Evolutionary conservation across 2,888 invertebrate species (phyloP), one percentile per base, ranked within the genome.

Genomic region (Noctuana brunneofusca): DNA sequence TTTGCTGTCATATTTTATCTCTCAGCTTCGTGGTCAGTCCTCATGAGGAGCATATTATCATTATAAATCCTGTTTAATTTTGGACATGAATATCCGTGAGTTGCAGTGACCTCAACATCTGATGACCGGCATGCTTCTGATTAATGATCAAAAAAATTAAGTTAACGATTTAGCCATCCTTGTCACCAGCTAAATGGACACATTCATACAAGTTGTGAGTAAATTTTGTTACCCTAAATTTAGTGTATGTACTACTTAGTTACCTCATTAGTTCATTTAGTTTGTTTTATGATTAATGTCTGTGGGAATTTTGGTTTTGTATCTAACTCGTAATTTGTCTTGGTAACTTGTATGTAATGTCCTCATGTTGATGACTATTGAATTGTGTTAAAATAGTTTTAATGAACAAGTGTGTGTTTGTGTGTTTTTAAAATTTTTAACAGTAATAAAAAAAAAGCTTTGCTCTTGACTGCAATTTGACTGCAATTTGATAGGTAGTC

Each of bases 341-440:
- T 18, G 43, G 46, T 72, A 70, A 74, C 76, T 78, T 78, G 78
- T 78, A 76, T 79, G 75, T 76, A 73, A 71, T 69, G 64, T 64
- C 24, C 11, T 14, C 14, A 32, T 24, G 4, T 46, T 58, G 32
- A 46, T 48, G 46, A 24, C 46, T 60, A 35, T 38, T 60, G 60
- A 60, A 54, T 46, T 60, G 54, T 24, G 24, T n/a, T 27, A n/a
- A 1, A 12, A 46, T 0, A 14, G 12, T 20, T 20, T 46, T 46
- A 46, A 46, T 11, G 11, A 11, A 2, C 12, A 5, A n/a, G 6
- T 38, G 6, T 16, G 38, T 14, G n/a, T n/a, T 3, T 24, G 5
- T 4, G 27, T 27, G 8, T 27, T 5, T 27, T 27, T 27, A 8
- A 8, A 8, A 2, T 27, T 27, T 27, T 1, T 27, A 27, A 27